Conservation (phyloP, 2,113 vertebrate species). For the Rhodinocichla rosea region DNA sequence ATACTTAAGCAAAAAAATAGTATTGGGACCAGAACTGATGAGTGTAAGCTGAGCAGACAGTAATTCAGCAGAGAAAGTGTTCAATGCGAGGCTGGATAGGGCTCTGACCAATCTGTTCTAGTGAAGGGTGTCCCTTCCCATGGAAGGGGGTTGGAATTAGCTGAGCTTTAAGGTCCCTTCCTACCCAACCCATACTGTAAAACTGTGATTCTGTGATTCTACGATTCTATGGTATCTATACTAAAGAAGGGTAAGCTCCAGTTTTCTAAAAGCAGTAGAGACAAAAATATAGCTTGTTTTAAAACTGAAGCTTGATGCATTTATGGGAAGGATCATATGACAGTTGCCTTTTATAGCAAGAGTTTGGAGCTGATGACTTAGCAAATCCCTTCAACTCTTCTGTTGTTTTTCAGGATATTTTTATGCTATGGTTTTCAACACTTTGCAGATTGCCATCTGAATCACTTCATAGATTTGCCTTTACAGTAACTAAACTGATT, state of each 20-base stretch:
- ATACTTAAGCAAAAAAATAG: neutral
- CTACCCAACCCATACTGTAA: neutral
- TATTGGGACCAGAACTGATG: neutral
- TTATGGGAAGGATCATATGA: neutral
- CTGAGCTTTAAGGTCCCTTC: neutral
- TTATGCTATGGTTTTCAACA: slow-evolving; percentile 37
- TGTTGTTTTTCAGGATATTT: slow-evolving; percentile 20
- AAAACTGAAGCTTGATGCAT: neutral
- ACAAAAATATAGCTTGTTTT: neutral
- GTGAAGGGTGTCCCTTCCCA: neutral
- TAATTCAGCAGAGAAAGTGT: neutral
- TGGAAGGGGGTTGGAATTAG: neutral
- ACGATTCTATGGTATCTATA: neutral
- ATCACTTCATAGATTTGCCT: slow-evolving; percentile 23
- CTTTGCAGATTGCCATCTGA: slow-evolving; percentile 32
- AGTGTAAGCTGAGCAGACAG: neutral
- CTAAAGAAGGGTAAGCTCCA: neutral
- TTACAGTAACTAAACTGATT: neutral
- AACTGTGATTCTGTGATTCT: neutral
- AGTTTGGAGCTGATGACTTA: slow-evolving; percentile 29
- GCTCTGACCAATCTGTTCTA: neutral
- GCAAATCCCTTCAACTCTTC: neutral
- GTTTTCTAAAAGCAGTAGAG: neutral
- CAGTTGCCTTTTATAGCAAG: neutral
- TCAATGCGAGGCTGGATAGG: neutral